phyloP scores from a whole-genome alignment of 35 echinoderm and acorn worm species.

The Apostichopus californicus region DNA sequence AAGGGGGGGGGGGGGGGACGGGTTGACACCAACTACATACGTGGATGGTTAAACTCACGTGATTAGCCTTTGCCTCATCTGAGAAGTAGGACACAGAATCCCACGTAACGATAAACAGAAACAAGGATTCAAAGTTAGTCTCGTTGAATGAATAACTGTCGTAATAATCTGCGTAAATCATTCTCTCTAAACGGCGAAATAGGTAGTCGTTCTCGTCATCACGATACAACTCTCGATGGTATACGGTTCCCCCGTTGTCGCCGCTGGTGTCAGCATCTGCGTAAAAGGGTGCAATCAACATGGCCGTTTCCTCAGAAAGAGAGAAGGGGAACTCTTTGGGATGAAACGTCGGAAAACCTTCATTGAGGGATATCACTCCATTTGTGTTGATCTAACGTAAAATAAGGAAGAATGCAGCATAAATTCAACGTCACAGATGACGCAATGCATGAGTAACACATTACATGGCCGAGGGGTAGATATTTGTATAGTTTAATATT shows the following conservation, averaged over 20 bases:
- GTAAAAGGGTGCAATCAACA: conserved; percentile 37
- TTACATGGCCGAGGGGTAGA: too few relatives aligned
- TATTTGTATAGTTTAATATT: too few relatives aligned
- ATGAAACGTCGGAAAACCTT: neutral
- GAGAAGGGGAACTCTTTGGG: conserved; percentile 2
- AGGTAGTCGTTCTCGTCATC: neutral
- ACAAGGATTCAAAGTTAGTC: neutral
- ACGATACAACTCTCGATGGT: neutral
- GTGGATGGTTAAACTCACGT: neutral
- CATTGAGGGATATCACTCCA: conserved; percentile 14
- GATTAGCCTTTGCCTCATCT: neutral
- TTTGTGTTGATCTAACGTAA: conserved; percentile 23
- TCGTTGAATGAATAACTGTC: neutral
- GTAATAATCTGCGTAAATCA: conserved; percentile 12
- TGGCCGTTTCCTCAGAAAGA: neutral
- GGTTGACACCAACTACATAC: too few relatives aligned
- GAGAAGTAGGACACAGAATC: conserved; percentile 30
- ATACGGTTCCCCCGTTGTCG: neutral
- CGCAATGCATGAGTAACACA: neutral
- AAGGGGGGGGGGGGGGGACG: too few relatives aligned
- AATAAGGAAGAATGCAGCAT: neutral
- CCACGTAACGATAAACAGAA: conserved; percentile 35
- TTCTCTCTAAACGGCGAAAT: conserved; percentile 7
- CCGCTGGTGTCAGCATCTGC: conserved; percentile 1
- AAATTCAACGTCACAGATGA: neutral